Evolutionary conservation across 2,888 invertebrate species (phyloP).

Genomic region (Nasonia oneida): DNA sequence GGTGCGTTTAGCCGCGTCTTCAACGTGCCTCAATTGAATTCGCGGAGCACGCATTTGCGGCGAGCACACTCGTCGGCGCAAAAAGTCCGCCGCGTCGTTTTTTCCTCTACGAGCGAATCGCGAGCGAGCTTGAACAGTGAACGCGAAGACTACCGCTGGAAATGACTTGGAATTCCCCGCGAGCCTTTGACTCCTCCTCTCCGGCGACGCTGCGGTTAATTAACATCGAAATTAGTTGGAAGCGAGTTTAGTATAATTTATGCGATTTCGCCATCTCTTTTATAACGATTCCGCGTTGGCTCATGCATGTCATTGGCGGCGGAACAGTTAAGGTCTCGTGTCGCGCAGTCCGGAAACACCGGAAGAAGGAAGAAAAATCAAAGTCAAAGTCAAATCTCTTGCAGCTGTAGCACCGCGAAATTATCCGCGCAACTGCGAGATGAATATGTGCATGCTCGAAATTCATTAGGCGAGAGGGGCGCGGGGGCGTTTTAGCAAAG

Average conservation of each 20-base stretch:
- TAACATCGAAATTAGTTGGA: constrained; percentile 60
- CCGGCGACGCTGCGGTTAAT: constrained; percentile 38
- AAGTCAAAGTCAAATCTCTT: too few species aligned
- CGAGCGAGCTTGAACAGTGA: not conserved
- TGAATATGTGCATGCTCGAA: not conserved
- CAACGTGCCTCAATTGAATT: constrained; percentile 60
- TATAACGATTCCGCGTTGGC: constrained; percentile 44
- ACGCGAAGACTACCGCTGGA: not conserved
- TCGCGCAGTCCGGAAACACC: not conserved
- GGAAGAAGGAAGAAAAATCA: not conserved
- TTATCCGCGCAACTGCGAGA: too few species aligned
- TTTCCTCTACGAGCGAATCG: not conserved
- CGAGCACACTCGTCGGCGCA: not conserved
- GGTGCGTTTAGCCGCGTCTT: constrained; percentile 52
- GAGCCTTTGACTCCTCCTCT: constrained; percentile 42
- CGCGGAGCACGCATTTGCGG: not conserved
- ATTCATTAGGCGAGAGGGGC: not conserved
- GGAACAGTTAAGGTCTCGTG: too few species aligned
- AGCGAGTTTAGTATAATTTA: constrained; percentile 53
- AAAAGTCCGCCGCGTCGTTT: not conserved
- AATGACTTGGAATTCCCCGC: constrained; percentile 47
- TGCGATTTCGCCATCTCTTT: constrained; percentile 49
- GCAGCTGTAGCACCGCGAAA: too few species aligned
- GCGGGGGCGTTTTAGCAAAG: too few species aligned
- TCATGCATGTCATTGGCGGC: constrained; percentile 45